Evolutionary conservation across 2,888 invertebrate species (phyloP).

Genomic region (Ophonus ardosiacus): DNA sequence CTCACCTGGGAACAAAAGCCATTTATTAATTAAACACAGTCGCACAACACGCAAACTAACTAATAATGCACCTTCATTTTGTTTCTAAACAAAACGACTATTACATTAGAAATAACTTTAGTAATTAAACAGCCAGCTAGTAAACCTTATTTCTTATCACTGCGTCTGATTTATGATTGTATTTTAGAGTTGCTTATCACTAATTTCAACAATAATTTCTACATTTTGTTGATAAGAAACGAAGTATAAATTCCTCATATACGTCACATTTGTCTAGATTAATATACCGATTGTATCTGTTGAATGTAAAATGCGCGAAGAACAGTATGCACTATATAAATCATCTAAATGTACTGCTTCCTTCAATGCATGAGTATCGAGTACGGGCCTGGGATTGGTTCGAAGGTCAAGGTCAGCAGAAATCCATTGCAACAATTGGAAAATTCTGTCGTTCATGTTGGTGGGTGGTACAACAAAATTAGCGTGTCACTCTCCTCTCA

Average conservation of each 20-base stretch:
- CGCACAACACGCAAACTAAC: slow-evolving; percentile 1
- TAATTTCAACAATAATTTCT: slow-evolving; percentile 25
- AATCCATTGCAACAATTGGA: slow-evolving; percentile 28
- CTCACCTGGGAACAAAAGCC: slow-evolving; percentile 43
- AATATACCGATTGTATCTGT: background rate
- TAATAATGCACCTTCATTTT: slow-evolving; percentile 10
- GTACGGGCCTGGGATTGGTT: background rate
- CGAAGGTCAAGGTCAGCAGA: slow-evolving; percentile 43
- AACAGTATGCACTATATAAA: slow-evolving; percentile 45
- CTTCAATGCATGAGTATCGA: background rate
- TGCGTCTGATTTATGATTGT: slow-evolving; percentile 38
- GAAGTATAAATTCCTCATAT: slow-evolving; percentile 16
- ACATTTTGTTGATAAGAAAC: slow-evolving; percentile 18
- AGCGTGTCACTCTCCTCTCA: slow-evolving; percentile 30
- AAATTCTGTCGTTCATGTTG: slow-evolving; percentile 31
- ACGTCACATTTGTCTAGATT: slow-evolving; percentile 7
- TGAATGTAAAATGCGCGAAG: slow-evolving; percentile 17
- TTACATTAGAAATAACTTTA: slow-evolving; percentile 17
- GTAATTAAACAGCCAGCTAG: slow-evolving; percentile 36
- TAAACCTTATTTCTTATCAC: slow-evolving; percentile 44
- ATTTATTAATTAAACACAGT: background rate
- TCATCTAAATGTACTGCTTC: slow-evolving; percentile 18
- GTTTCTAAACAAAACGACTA: background rate
- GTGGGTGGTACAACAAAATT: background rate
- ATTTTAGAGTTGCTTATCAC: slow-evolving; percentile 36